Evolutionary conservation across 1,140 invertebrate species (phyloP), one percentile per base, ranked within the genome.

Genomic region (Drosophila carrolli): DNA sequence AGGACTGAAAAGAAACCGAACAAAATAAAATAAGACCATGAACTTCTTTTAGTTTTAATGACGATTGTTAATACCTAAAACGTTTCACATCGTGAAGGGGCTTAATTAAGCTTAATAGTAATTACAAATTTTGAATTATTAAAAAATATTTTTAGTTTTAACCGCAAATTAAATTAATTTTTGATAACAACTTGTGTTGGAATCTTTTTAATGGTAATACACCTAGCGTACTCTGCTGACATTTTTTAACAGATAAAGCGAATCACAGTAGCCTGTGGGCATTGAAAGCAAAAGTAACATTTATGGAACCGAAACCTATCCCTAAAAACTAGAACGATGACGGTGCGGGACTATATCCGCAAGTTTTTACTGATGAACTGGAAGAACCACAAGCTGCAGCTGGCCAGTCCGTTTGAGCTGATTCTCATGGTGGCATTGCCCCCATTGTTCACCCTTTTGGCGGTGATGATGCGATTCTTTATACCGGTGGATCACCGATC

Each of bases 281-380:
- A 51, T 29, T 10, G 16, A 5, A 16, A 10, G 27, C 13, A 29
- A 29, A 48, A 23, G 13, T 48, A 48, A 14, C 3, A 16, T 57
- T 19, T n/a, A 16, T 4, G 1, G 11, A 38, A 38, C 9, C 41
- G 11, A 2, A 47, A 37, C 19, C 19, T 19, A 47, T 46, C 8
- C 13, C 10, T 14, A 9, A 50, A 8, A 41, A 10, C 11, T 4
- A 19, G 6, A 27, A 35, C 14, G 4, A 86, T 88, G 83, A 35
- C 66, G 5, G 27, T 79, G 5, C 79, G 79, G 3, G 23, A 50
- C 8, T 70, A 41, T 44, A 8, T 83, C 2, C 55, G 44, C 5
- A 79, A 75, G 60, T 70, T 89, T 6, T 0, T 70, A 0, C 29
- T 86, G 41, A 50, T 86, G 10, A 51, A 65, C 44, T 89, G 80